Percentiles rank a stretch among this genome's conserved stretches.
These are phyloP conservation scores for Triplophysa tibetana DNA, from an alignment of 2,113 vertebrate species.

Conservation along the genomic window DNA sequence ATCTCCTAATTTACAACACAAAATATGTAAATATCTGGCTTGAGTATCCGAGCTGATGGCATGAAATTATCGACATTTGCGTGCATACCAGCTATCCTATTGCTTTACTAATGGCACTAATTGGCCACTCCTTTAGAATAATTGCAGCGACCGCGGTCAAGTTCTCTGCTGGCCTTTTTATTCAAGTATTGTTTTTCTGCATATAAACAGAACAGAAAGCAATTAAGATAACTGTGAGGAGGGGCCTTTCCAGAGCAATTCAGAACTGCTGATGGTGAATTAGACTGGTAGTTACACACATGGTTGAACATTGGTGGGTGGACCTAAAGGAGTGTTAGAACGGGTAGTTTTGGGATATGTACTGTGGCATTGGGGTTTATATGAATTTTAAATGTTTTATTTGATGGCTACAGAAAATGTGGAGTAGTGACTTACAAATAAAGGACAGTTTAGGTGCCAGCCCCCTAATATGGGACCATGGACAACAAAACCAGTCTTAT, in stretches of 20 bases:
- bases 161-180: conserved; percentile 65
- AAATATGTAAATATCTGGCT: conserved; percentile 75
- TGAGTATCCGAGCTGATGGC: conserved; percentile 62
- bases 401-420: too few relatives aligned
- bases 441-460: too few relatives aligned
- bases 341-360: neutral
- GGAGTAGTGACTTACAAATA: too few relatives aligned
- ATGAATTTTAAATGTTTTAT: neutral
- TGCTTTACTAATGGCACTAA: conserved; percentile 70
- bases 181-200: conserved; percentile 75
- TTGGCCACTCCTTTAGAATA: conserved; percentile 75
- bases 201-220: conserved; percentile 72
- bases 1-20: conserved; percentile 72
- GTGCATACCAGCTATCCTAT: conserved; percentile 71
- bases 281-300: conserved; percentile 45
- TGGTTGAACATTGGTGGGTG: conserved; percentile 12
- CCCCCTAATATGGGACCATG: too few relatives aligned
- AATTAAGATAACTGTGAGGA: conserved; percentile 67
- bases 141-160: conserved; percentile 69
- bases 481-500: too few relatives aligned
- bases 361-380: neutral
- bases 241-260: conserved; percentile 65
- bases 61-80: conserved; percentile 71
- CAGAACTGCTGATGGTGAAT: conserved; percentile 50
- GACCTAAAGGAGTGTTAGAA: neutral